Base-by-base conservation (phyloP, 2,797 vertebrate species). In the Monodelphis domestica region DNA sequence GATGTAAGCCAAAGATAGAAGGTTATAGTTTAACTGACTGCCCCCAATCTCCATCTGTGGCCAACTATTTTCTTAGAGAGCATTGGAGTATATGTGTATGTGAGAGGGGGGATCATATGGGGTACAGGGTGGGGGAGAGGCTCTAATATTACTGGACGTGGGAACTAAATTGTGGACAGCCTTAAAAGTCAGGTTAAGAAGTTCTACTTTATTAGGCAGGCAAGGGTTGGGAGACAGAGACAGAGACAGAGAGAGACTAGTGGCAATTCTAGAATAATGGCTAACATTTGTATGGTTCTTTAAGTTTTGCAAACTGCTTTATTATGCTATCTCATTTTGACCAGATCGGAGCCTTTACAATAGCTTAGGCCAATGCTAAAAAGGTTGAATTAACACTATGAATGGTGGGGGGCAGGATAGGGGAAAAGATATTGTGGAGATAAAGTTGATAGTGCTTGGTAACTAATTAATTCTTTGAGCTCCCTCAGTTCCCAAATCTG, bases 21-120 rank as follows among this genome's bases (percentile, higher is more conserved):
- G 55, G 95, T 93, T 96, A 70, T 94, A 53, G 92, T 95, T 95
- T 89, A 95, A 84, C 70, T 50, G 53, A 91, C 55, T 91, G 56
- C 91, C 29, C 17, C 70, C 53, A 57, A 63, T 87, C 70, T 55
- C 88, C 91, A 95, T 89, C 91, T 59, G 94, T 88, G 92, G 89
- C 50, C 54, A 93, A 84, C 51, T 88, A 94, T 92, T 94, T 94
- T 38, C 38, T 84, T 38, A 84, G 38, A 84, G 24, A 12, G 38
- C 38, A 10, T 38, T 84, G 38, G 21, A n/a, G n/a, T n/a, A n/a
- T n/a, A 84, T 84, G n/a, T 50, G 1, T 84, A 9, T 45, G 70
- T 10, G 63, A 15, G 38, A 6, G 24, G 29, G 26, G 38, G 9
- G 21, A 1, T 45, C 45, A 7, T 45, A 38, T 38, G 45, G 38